Conservation (phyloP, 2,113 vertebrate genomes). For the Clarias macrocephalus region DNA sequence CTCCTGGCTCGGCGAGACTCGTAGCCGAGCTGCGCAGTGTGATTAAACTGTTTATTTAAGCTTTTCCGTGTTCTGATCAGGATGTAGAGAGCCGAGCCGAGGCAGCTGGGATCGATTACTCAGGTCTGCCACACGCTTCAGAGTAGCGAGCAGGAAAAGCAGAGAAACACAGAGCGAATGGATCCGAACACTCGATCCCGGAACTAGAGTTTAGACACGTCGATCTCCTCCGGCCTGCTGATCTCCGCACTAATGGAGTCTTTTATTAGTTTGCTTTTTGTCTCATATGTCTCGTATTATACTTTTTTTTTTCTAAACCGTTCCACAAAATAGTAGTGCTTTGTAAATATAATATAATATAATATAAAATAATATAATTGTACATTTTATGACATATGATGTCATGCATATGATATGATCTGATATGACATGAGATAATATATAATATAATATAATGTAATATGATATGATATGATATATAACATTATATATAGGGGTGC, state of each 20-base stretch:
- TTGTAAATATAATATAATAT: not conserved
- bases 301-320: no score
- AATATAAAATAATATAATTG: not conserved
- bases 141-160: conserved; percentile 22
- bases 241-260: no score
- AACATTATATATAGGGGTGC: no score
- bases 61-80: conserved; percentile 51
- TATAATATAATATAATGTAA: no score
- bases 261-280: no score
- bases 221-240: not conserved
- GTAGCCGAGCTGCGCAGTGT: not conserved
- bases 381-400: no score
- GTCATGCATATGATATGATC: no score
- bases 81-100: conserved; percentile 54
- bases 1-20: not conserved
- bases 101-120: conserved; percentile 43
- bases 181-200: not conserved
- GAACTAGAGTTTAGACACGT: not conserved
- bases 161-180: conserved; percentile 50
- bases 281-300: no score
- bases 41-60: not conserved
- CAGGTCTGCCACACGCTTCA: conserved; percentile 58
- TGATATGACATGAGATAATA: no score
- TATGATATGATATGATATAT: no score
- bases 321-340: no score